These are phyloP conservation scores for Lamellibrachia satsuma DNA, from an alignment of 2,888 invertebrate species.

Conservation along the genomic window DNA sequence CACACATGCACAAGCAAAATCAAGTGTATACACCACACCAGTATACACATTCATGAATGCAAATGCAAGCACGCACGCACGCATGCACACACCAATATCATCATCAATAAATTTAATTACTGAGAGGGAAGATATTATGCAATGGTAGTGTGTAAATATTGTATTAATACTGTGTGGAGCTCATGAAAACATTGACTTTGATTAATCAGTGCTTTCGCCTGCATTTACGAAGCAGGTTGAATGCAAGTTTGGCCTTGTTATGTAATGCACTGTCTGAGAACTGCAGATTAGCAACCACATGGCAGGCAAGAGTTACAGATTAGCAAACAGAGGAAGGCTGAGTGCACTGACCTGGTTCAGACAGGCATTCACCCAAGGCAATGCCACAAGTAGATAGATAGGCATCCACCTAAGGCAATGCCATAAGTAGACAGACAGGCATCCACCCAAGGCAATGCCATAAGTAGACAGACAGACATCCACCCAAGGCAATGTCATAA, in stretches of 20 bases:
- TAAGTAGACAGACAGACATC: too few species aligned
- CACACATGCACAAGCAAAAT: background rate
- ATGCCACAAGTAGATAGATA: background rate
- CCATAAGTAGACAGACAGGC: too few species aligned
- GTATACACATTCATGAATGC: background rate
- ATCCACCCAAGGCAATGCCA: too few species aligned
- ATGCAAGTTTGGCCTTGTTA: background rate
- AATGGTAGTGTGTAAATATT: background rate
- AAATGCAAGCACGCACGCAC: background rate
- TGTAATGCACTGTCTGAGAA: background rate
- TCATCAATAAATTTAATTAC: background rate
- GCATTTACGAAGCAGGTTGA: background rate
- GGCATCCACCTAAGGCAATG: too few species aligned
- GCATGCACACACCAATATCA: background rate
- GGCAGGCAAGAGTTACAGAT: conserved; percentile 17
- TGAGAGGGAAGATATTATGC: background rate
- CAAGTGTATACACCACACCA: background rate
- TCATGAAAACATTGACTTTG: background rate
- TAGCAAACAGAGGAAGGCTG: background rate
- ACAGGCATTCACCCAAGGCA: background rate
- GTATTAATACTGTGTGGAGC: background rate
- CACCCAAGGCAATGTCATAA: too few species aligned
- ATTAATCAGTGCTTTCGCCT: background rate
- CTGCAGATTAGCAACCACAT: background rate
- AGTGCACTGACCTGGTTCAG: background rate